A percentile compares a stretch with the other conserved stretches of the same genome.
phyloP scores from a whole-genome alignment of 2,888 invertebrate species.

The Lottia scabra region DNA sequence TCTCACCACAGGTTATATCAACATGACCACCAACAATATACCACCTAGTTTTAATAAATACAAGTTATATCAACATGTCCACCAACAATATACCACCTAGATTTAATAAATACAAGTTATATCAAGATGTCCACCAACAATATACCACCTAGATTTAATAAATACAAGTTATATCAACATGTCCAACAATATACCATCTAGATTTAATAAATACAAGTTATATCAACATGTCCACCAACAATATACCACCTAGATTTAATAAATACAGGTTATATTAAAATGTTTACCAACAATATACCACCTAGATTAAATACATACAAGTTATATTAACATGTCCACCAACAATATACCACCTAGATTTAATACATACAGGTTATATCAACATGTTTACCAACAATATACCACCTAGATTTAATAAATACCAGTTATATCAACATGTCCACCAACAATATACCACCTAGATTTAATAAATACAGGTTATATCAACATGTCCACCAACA shows the following conservation, averaged over 20 bases:
- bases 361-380: too few relatives aligned
- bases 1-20: constrained; percentile 57
- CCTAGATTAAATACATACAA: background rate
- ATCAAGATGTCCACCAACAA: constrained; percentile 54
- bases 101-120: constrained; percentile 40
- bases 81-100: constrained; percentile 59
- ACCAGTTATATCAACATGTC: too few relatives aligned
- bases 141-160: constrained; percentile 50
- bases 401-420: too few relatives aligned
- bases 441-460: too few relatives aligned
- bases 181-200: constrained; percentile 13
- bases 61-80: constrained; percentile 56
- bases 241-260: background rate
- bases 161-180: constrained; percentile 50
- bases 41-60: constrained; percentile 50
- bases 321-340: too few relatives aligned
- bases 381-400: too few relatives aligned
- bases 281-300: constrained; percentile 8
- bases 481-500: too few relatives aligned
- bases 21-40: constrained; percentile 52
- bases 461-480: too few relatives aligned
- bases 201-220: background rate
- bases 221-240: constrained; percentile 6
- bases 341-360: too few relatives aligned
- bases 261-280: background rate